Percentiles rank a stretch among this genome's conserved stretches.
phyloP scores from a whole-genome alignment of 2,888 invertebrate species.

The Troides aeacus region DNA sequence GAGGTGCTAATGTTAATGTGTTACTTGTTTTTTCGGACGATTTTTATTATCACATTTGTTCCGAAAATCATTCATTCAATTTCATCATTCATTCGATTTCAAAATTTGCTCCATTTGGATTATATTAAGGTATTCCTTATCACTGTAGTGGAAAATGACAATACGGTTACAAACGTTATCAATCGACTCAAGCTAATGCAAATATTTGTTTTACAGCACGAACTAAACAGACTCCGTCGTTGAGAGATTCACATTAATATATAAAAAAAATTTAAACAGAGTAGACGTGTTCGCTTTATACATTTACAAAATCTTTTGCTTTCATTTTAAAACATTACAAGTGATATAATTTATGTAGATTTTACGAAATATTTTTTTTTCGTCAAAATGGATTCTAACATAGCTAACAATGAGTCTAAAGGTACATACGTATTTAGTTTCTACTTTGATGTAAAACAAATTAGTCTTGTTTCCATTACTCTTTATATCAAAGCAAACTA shows the following conservation, averaged over 20 bases:
- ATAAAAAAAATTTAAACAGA: not conserved
- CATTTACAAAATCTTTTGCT: not conserved
- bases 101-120: too few species aligned
- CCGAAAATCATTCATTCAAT: too few species aligned
- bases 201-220: conserved; percentile 19
- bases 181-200: conserved; percentile 4
- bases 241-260: not conserved
- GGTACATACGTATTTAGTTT: not conserved
- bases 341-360: conserved; percentile 2
- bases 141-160: conserved; percentile 13
- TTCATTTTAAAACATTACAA: not conserved
- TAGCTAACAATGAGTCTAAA: not conserved
- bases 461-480: not conserved
- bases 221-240: not conserved
- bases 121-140: conserved; percentile 1
- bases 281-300: not conserved
- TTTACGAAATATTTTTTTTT: not conserved
- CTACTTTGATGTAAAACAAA: too few species aligned
- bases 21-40: too few species aligned
- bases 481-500: too few species aligned
- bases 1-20: too few species aligned
- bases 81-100: too few species aligned
- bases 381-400: conserved; percentile 11
- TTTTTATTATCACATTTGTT: too few species aligned
- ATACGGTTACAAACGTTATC: conserved; percentile 20